These are phyloP conservation scores for Heterotilapia buettikoferi DNA, from an alignment of 2,113 vertebrate genomes.

Conservation along the genomic window DNA sequence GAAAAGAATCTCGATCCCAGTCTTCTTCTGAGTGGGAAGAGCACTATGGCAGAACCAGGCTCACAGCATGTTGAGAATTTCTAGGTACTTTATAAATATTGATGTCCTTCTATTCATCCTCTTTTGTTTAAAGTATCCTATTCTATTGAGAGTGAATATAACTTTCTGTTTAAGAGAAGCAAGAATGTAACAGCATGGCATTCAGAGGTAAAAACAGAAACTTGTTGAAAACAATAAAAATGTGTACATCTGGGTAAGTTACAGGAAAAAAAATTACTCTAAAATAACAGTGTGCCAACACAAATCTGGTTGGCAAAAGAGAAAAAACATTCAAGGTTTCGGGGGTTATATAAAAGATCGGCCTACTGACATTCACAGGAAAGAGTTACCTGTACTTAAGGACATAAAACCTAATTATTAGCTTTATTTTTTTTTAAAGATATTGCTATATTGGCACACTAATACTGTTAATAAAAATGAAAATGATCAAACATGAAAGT, in stretches of 20 bases:
- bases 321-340: background rate
- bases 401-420: background rate
- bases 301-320: background rate
- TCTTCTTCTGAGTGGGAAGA: background rate
- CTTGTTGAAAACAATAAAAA: background rate
- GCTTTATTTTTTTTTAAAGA: background rate
- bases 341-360: background rate
- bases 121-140: background rate
- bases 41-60: background rate
- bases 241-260: background rate
- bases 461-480: background rate
- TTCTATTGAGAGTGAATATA: background rate
- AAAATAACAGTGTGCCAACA: background rate
- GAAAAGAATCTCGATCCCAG: background rate
- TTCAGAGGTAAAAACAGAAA: background rate
- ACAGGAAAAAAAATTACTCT: background rate
- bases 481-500: background rate
- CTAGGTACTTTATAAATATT: background rate
- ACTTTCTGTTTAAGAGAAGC: background rate
- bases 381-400: accelerated
- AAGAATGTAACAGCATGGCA: background rate
- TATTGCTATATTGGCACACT: background rate
- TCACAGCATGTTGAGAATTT: background rate
- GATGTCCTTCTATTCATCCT: background rate
- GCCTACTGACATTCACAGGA: background rate